A percentile compares a stretch with the other conserved stretches of the same genome.
Evolutionary conservation across 2,888 invertebrate species (phyloP).

Genomic region (Heliconius sara): DNA sequence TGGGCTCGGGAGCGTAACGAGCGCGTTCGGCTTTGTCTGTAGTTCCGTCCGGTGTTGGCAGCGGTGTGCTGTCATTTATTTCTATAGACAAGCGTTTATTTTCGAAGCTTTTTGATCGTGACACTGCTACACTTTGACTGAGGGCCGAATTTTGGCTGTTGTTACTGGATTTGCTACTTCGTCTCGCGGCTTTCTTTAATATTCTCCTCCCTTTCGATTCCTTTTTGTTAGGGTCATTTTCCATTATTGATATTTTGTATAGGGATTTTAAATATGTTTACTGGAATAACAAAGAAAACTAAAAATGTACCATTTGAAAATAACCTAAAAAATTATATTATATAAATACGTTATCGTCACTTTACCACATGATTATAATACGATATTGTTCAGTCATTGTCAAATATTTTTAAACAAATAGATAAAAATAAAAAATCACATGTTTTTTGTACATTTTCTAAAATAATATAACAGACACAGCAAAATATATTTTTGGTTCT

Average conservation of each 20-base stretch:
- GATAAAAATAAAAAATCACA: conserved; percentile 41
- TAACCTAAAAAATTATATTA: neutral
- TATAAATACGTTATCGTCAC: neutral
- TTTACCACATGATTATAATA: conserved; percentile 37
- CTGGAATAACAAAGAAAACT: conserved; percentile 28
- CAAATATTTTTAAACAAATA: conserved; percentile 27
- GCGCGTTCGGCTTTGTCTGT: conserved; percentile 56
- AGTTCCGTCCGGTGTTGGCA: conserved; percentile 66
- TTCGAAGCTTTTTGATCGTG: conserved; percentile 71
- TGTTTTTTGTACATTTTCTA: conserved; percentile 34
- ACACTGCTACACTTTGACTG: conserved; percentile 60
- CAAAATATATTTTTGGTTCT: conserved; percentile 40
- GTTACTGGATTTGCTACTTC: conserved; percentile 71
- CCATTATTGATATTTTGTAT: conserved; percentile 68
- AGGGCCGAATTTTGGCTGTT: conserved; percentile 62
- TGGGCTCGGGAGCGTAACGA: conserved; percentile 51
- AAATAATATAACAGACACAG: conserved; percentile 31
- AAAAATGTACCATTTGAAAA: conserved; percentile 19
- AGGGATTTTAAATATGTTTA: conserved; percentile 65
- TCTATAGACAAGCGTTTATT: conserved; percentile 61
- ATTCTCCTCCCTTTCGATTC: conserved; percentile 79
- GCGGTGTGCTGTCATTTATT: conserved; percentile 63
- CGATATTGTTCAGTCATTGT: conserved; percentile 37
- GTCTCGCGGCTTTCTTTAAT: conserved; percentile 74
- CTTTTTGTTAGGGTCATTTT: conserved; percentile 80